Evolutionary conservation across 2,113 vertebrate genomes (phyloP).

Genomic region (Furnarius figulus): DNA sequence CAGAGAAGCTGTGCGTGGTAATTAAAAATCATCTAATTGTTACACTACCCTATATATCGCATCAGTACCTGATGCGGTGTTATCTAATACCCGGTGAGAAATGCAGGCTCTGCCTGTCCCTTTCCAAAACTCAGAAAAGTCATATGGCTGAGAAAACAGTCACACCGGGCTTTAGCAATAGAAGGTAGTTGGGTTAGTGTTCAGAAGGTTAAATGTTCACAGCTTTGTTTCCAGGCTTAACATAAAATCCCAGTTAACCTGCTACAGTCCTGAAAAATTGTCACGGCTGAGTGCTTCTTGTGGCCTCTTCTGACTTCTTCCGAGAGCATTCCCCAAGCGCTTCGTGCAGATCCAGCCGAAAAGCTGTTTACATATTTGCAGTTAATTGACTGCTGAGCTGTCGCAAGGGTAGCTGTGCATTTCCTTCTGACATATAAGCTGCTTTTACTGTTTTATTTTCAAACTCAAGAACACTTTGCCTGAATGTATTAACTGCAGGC

Average conservation of each 20-base stretch:
- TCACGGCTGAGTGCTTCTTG: accelerated
- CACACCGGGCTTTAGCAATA: background rate
- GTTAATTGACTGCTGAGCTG: background rate
- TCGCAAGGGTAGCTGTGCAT: background rate
- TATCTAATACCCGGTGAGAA: background rate
- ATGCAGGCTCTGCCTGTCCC: background rate
- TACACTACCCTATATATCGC: background rate
- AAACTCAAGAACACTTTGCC: background rate
- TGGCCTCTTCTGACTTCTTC: background rate
- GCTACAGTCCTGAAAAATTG: background rate
- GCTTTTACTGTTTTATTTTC: background rate
- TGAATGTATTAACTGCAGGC: background rate
- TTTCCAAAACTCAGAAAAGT: background rate
- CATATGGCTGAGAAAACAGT: background rate
- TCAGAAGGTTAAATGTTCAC: background rate
- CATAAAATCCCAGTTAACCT: background rate
- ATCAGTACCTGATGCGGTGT: accelerated
- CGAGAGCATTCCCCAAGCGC: background rate
- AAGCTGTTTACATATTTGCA: background rate
- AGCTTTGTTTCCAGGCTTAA: background rate
- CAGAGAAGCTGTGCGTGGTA: background rate
- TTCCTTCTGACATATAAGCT: background rate
- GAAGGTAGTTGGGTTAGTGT: background rate
- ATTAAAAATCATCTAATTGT: background rate
- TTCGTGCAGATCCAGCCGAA: background rate